Conservation (phyloP, 2,888 invertebrate species). For the Drepanosiphum platanoidis region DNA sequence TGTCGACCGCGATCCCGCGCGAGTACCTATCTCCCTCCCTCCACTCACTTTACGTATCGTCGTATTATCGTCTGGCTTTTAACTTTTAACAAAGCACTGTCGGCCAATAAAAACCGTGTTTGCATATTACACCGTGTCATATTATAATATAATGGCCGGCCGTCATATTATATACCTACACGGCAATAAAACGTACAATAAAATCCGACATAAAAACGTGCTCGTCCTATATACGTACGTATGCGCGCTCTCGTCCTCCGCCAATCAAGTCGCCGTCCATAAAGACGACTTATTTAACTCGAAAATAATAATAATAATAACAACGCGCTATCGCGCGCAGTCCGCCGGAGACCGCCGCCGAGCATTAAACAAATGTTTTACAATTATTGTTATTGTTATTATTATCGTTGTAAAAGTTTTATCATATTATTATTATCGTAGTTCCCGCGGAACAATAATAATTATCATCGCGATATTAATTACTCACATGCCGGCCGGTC, state of each 20-base stretch:
- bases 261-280: background rate
- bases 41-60: background rate
- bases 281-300: background rate
- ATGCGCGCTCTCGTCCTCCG: too few relatives aligned
- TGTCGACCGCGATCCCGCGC: background rate
- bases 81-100: constrained; percentile 18
- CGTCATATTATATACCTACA: background rate
- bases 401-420: background rate
- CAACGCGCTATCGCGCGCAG: too few relatives aligned
- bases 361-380: constrained; percentile 8
- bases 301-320: background rate
- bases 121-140: background rate
- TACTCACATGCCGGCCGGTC: background rate
- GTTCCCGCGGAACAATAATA: background rate
- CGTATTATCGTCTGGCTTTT: background rate
- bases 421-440: background rate
- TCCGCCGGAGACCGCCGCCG: background rate
- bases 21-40: background rate
- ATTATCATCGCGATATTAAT: too few relatives aligned
- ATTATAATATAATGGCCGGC: background rate
- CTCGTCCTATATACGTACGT: background rate
- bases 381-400: background rate
- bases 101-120: constrained; percentile 29
- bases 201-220: constrained; percentile 23
- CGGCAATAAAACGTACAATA: constrained; percentile 35